phyloP scores from a whole-genome alignment of 1,140 invertebrate genomes.

The Meloidogyne floridensis region DNA sequence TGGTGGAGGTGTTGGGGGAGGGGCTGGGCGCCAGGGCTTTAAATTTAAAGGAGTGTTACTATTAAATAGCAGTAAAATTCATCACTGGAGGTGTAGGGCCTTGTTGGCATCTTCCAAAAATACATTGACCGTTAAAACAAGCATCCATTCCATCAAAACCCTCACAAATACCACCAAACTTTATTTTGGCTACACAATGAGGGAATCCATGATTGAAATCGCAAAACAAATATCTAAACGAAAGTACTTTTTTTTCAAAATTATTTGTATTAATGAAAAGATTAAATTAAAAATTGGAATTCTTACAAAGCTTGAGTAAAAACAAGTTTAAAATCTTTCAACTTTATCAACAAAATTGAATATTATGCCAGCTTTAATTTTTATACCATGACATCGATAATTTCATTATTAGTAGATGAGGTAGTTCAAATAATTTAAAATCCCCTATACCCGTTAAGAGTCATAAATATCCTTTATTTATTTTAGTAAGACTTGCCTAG shows the following conservation, averaged over 20 bases:
- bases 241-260: no score
- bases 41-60: background rate
- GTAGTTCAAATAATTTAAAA: no score
- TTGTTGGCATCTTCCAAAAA: conserved; percentile 56
- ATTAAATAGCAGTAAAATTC: background rate
- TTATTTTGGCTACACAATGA: conserved; percentile 65
- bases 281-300: no score
- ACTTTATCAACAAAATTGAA: no score
- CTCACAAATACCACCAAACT: conserved; percentile 56
- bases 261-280: no score
- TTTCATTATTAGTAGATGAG: no score
- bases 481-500: conserved; percentile 27
- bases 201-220: conserved; percentile 54
- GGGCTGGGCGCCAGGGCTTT: conserved; percentile 26
- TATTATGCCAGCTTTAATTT: no score
- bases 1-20: background rate
- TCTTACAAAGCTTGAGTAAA: no score
- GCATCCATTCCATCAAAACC: conserved; percentile 61
- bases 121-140: conserved; percentile 59
- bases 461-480: background rate
- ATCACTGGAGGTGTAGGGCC: conserved; percentile 55
- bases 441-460: no score
- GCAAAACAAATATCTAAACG: conserved; percentile 59
- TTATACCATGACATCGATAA: no score
- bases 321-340: no score